Conservation (phyloP, 2,888 invertebrate species). For the Parascotia fuliginaria region DNA sequence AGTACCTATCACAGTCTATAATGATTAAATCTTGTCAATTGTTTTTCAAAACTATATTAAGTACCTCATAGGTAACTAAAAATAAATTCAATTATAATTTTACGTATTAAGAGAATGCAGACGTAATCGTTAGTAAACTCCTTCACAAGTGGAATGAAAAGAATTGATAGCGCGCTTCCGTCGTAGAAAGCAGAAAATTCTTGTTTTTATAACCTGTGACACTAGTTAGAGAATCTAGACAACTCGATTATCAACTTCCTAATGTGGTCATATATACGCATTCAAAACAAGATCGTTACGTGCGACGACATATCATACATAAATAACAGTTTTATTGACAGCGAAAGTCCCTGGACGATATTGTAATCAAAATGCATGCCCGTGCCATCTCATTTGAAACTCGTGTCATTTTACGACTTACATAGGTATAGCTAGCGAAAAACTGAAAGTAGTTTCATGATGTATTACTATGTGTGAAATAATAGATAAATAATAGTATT, state of each 20-base stretch:
- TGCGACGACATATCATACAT: slow-evolving; percentile 22
- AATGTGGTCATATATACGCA: slow-evolving; percentile 18
- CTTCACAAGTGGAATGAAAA: slow-evolving; percentile 19
- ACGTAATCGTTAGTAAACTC: not conserved
- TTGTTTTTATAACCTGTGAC: slow-evolving; percentile 17
- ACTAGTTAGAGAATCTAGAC: slow-evolving; percentile 22
- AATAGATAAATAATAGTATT: slow-evolving; percentile 1
- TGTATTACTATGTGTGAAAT: slow-evolving; percentile 28
- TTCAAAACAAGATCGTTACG: slow-evolving; percentile 34
- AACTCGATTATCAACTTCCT: slow-evolving; percentile 30
- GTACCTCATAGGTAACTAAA: no score
- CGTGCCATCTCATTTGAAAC: slow-evolving; percentile 25
- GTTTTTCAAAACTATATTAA: no score
- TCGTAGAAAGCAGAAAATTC: slow-evolving; percentile 23
- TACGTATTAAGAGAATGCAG: not conserved
- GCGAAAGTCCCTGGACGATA: slow-evolving; percentile 43
- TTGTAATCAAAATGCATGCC: no score
- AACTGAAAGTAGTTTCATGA: slow-evolving; percentile 34
- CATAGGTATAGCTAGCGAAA: slow-evolving; percentile 18
- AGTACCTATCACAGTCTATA: no score
- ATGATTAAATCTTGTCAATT: no score
- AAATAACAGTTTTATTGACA: slow-evolving; percentile 34
- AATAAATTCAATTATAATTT: no score
- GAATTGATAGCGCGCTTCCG: slow-evolving; percentile 16
- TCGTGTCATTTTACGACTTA: slow-evolving; percentile 18